Conservation (phyloP, 2,888 invertebrate species). For the Nomada lathburiana region DNA sequence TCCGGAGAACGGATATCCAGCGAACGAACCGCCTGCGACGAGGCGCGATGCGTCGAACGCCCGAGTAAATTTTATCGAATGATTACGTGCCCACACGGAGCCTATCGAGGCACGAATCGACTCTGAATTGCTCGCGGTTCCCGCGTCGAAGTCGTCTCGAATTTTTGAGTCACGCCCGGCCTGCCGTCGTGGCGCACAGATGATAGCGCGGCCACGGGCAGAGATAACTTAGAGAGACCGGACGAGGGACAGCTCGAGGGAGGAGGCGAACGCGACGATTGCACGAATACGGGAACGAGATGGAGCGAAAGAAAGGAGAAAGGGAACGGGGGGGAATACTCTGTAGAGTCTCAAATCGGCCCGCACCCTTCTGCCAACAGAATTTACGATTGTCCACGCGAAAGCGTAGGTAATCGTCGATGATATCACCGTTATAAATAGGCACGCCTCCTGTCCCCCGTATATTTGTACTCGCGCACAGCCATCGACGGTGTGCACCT, state of each 20-base stretch:
- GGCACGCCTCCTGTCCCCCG: conserved; percentile 80
- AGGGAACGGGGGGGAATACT: conserved; percentile 45
- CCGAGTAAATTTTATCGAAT: conserved; percentile 52
- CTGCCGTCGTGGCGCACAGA: conserved; percentile 27
- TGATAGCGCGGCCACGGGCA: conserved; percentile 30
- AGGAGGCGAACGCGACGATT: conserved; percentile 10
- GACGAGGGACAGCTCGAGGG: not conserved
- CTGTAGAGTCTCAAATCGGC: conserved; percentile 67
- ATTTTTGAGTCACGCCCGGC: conserved; percentile 55
- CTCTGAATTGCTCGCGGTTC: conserved; percentile 52
- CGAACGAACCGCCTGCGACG: not conserved
- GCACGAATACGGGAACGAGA: not conserved
- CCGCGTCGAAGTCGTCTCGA: conserved; percentile 49
- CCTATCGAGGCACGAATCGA: conserved; percentile 43
- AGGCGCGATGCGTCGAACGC: conserved; percentile 10
- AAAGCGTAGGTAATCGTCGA: conserved; percentile 84
- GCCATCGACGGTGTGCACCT: conserved; percentile 55
- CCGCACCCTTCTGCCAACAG: conserved; percentile 71
- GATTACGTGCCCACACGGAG: conserved; percentile 56
- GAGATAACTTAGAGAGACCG: conserved; percentile 33
- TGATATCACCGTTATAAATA: conserved; percentile 84
- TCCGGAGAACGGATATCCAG: too few species aligned
- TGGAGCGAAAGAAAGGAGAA: conserved; percentile 7
- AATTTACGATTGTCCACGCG: conserved; percentile 82
- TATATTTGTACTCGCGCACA: conserved; percentile 67